Base-by-base conservation (phyloP, 2,888 invertebrate species). In the Drosophila neutralis region DNA sequence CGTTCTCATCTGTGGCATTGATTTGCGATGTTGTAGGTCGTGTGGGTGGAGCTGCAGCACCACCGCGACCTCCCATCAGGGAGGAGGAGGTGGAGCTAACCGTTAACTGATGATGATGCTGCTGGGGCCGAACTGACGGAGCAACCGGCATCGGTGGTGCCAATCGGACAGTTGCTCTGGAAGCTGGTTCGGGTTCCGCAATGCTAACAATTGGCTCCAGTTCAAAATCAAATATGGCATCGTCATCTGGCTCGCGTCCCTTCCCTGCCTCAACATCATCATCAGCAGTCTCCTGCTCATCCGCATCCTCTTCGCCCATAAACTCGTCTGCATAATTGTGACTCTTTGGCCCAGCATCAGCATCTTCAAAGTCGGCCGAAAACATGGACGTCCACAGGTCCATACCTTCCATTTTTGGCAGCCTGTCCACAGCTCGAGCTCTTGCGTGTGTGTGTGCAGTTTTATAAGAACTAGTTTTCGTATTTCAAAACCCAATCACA, bases 301-400 rank as follows among this genome's bases (percentile, higher is more conserved):
- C 42, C 42, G 83, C 74, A 56, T 73, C 79, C 10, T 80, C 80
- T 4, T 75, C 69, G 27, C 13, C 76, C 21, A 86, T 64, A 51
- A 75, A 59, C 31, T 83, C 89, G 48, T 87, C 84, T 8, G 68
- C 66, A 59, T 75, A 61, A 51, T 62, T 70, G 10, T 59, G 59
- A 49, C 24, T 64, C 21, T 65, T 70, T 18, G 24, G 33, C 31
- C 49, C 67, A 11, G 54, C 76, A 60, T 80, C 81, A 0, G 76
- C 78, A 33, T 80, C 83, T n/a, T 88, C 85, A 60, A 87, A 89
- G 35, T 91, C 91, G 6, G 82, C 73, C 36, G 88, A 90, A 74
- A 91, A 91, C 91, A 91, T 91, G 27, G 87, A 89, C 67, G 89
- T 91, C 91, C 91, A 91, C 24, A 91, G 82, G 54, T 91, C 92